These are phyloP conservation scores for Camptogramma bilineatum DNA, from an alignment of 2,888 invertebrate genomes.

Conservation along the genomic window DNA sequence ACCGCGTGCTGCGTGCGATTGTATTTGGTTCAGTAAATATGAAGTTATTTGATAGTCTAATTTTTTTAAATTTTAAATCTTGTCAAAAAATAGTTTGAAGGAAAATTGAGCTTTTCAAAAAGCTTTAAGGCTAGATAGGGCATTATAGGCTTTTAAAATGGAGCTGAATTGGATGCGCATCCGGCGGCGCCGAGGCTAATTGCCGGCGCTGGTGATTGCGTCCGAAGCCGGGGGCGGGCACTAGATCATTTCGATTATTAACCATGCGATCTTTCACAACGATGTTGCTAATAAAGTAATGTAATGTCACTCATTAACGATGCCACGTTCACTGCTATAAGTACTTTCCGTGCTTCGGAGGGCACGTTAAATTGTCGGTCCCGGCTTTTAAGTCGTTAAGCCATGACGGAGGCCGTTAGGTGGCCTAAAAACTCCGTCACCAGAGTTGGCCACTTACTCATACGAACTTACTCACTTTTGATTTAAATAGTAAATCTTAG, in stretches of 20 bases:
- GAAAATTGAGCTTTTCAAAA: not conserved
- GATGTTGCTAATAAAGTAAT: not conserved
- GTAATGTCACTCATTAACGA: too few relatives aligned
- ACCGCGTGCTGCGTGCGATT: not conserved
- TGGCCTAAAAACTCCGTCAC: too few relatives aligned
- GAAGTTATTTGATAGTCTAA: not conserved
- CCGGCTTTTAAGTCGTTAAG: too few relatives aligned
- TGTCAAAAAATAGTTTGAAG: too few relatives aligned
- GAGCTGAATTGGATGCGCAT: constrained; percentile 5
- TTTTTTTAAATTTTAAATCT: not conserved
- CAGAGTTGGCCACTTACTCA: too few relatives aligned
- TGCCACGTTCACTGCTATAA: too few relatives aligned
- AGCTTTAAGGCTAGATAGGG: not conserved
- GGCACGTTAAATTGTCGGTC: too few relatives aligned
- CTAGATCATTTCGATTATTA: not conserved
- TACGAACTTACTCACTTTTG: too few relatives aligned
- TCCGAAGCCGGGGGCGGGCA: not conserved
- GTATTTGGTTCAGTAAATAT: not conserved
- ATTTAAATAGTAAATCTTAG: too few relatives aligned
- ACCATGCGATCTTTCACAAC: not conserved
- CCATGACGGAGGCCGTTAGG: too few relatives aligned
- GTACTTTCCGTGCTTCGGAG: too few relatives aligned
- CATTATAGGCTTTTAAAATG: constrained; percentile 9
- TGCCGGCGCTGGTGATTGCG: constrained; percentile 13
- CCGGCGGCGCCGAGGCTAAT: constrained; percentile 22